Conservation (phyloP, 2,888 invertebrate species). For the Lacanobia oleracea region DNA sequence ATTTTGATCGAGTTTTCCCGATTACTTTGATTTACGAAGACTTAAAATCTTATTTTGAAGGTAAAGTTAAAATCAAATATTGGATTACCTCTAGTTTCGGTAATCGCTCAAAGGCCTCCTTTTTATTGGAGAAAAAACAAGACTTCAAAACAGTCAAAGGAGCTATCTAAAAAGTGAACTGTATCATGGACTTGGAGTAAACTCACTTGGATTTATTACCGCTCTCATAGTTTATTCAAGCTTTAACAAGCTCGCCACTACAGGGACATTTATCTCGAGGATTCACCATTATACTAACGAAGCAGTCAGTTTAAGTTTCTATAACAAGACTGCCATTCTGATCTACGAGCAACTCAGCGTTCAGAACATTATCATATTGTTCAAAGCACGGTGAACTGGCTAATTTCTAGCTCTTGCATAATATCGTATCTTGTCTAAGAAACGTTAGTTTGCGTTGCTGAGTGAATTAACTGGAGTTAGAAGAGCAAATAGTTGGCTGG, state of each 20-base stretch:
- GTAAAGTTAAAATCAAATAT: constrained; percentile 44
- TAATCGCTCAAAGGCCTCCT: constrained; percentile 22
- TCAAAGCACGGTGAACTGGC: constrained; percentile 32
- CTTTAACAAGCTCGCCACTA: constrained; percentile 53
- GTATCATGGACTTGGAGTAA: constrained; percentile 10
- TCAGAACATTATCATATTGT: constrained; percentile 59
- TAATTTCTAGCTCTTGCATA: constrained; percentile 51
- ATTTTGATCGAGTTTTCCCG: neutral
- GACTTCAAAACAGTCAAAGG: constrained; percentile 5
- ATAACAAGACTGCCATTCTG: constrained; percentile 59
- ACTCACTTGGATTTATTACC: constrained; percentile 29
- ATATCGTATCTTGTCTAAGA: constrained; percentile 30
- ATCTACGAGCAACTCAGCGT: constrained; percentile 57
- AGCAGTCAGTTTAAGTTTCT: constrained; percentile 51
- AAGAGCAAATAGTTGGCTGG: constrained; percentile 11
- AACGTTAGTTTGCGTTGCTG: constrained; percentile 33
- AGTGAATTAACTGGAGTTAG: constrained; percentile 32
- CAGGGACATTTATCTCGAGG: constrained; percentile 53
- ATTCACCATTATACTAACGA: constrained; percentile 60
- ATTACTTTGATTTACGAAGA: constrained; percentile 23
- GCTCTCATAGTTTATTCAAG: constrained; percentile 42
- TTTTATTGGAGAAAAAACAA: constrained; percentile 9
- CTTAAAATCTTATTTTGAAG: constrained; percentile 21
- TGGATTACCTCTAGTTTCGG: constrained; percentile 27
- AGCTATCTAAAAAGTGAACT: constrained; percentile 22